A percentile compares a stretch with the other conserved stretches of the same genome.
These are phyloP conservation scores for Gulo gulo DNA, from an alignment of 2,113 vertebrate genomes.

Conservation along the genomic window DNA sequence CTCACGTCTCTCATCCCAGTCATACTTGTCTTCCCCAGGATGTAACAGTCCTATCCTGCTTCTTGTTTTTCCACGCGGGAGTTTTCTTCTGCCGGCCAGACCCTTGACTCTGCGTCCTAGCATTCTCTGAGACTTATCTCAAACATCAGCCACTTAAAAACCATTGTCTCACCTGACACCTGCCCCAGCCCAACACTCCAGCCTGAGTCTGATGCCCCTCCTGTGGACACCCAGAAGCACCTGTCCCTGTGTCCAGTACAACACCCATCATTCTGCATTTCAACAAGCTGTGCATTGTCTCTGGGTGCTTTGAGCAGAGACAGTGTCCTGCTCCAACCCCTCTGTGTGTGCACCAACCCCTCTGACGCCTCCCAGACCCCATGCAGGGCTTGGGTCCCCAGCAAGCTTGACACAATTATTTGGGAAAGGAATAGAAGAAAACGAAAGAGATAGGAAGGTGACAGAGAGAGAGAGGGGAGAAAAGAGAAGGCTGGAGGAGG, in stretches of 20 bases:
- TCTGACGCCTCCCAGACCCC: neutral
- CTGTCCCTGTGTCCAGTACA: neutral
- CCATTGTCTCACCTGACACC: neutral
- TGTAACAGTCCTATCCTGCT: no score
- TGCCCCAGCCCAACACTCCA: neutral
- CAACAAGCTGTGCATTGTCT: neutral
- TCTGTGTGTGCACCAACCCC: neutral
- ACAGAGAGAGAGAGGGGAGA: neutral
- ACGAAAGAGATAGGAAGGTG: neutral
- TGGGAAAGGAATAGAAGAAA: neutral
- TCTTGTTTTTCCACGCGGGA: neutral
- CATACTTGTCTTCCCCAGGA: neutral
- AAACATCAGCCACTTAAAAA: neutral
- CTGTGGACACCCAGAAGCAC: neutral
- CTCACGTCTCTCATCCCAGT: rapidly evolving
- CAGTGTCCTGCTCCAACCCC: no score
- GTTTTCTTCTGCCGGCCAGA: neutral
- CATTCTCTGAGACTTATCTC: neutral
- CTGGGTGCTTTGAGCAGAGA: neutral
- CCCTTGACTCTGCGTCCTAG: neutral
- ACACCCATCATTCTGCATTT: neutral
- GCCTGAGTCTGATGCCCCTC: neutral
- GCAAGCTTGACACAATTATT: neutral
- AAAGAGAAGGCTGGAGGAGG: neutral
- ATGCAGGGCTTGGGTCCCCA: neutral